A percentile compares a stretch with the other conserved stretches of the same genome.
Evolutionary conservation across 2,888 invertebrate genomes (phyloP).

Genomic region (Drosophila affinis): DNA sequence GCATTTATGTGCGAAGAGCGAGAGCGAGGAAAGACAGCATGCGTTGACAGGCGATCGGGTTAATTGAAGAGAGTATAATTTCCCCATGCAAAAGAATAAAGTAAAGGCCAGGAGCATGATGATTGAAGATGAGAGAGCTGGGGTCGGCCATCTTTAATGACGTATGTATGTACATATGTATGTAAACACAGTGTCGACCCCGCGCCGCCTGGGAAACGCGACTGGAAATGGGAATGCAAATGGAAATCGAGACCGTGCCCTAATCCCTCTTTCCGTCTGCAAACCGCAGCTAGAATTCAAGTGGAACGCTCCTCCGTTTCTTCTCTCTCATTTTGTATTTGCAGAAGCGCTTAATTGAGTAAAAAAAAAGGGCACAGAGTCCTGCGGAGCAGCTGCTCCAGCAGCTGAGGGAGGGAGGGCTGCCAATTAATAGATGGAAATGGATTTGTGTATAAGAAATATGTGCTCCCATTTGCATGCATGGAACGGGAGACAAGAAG

Average conservation of each 20-base stretch:
- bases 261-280: neutral
- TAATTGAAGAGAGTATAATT: neutral
- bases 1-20: slow-evolving; percentile 39
- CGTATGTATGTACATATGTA: neutral
- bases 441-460: slow-evolving; percentile 76
- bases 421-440: slow-evolving; percentile 76
- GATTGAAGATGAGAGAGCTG: neutral
- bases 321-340: slow-evolving; percentile 64
- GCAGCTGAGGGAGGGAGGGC: slow-evolving; percentile 46
- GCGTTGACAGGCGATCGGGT: neutral
- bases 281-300: slow-evolving; percentile 23
- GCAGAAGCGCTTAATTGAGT: slow-evolving; percentile 76
- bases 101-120: neutral
- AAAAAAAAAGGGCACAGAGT: slow-evolving; percentile 41
- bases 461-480: slow-evolving; percentile 72
- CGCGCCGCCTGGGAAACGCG: neutral
- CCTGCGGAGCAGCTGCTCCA: slow-evolving; percentile 43
- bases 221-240: slow-evolving; percentile 1
- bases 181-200: neutral
- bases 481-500: slow-evolving; percentile 33
- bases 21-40: neutral
- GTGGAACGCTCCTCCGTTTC: neutral
- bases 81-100: neutral
- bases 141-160: slow-evolving; percentile 1
- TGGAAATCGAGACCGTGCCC: neutral